Evolutionary conservation across 2,797 vertebrate genomes (phyloP), one percentile per base, ranked within the genome.

Genomic region (Aselliscus stoliczkanus): DNA sequence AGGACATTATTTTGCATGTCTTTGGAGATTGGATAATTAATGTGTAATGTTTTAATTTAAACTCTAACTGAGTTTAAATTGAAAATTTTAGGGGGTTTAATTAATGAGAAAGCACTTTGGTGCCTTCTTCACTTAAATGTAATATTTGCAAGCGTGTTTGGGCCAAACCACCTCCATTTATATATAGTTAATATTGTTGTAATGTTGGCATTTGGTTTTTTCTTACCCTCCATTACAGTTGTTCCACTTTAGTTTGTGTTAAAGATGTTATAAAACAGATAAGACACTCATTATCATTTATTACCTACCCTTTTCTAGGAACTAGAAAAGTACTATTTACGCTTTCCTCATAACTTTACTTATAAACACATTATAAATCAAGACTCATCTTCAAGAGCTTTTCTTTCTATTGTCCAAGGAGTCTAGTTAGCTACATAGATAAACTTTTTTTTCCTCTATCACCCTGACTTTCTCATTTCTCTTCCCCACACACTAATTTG

Each of bases 61-160:
- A 90, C 87, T 95, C 67, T 96, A 97, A 97, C 97, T 96, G 98
- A 97, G 65, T 97, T 98, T 93, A 97, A 97, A 97, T 98, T 97
- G 95, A 97, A 97, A 96, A 97, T 97, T 97, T 39, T 83, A 97
- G 58, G 85, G 18, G 18, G 69, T 98, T 98, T 97, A 98, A 96
- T 29, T 89, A 72, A 56, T 85, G 11, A 92, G 62, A 37, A 96
- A 97, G 72, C 9, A 93, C 97, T 97, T 96, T 84, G 20, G 72
- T 97, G n/a, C 7, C 20, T 95, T 64, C 97, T 97, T 97, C 12
- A 91, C 89, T 98, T 98, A 92, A 94, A 0, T 56, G 4, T 96
- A 97, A 7, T 93, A 81, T 95, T 97, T 97, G 7, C 34, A 79
- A 96, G 80, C 1, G 23, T 95, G 54, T 27, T 37, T 97, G 90